Base-by-base conservation (phyloP, 2,797 vertebrate species). In the Anolis apletophallus region DNA sequence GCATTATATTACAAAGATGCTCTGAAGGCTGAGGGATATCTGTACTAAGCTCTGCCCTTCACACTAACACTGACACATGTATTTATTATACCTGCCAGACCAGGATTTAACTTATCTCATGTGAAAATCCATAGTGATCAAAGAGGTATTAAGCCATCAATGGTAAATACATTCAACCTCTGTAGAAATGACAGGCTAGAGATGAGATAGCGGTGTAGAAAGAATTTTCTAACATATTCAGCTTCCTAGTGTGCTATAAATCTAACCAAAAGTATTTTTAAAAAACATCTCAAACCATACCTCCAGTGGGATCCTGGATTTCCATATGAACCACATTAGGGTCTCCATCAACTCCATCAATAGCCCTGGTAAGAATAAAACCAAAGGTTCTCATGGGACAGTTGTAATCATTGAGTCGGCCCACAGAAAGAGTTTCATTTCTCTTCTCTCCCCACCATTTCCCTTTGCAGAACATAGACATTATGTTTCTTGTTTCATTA, bases 291-390 rank as follows among this genome's bases (percentile, higher is more conserved):
- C 86, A 92, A 84, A 21, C 68, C 61, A 88, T 97, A 99, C 99
- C 98, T 98, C 98, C 98, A 93, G 96, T 97, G 7, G 95, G 93
- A 89, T 99, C 98, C 91, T 98, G 98, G 94, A 98, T 97, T 93
- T 99, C 98, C 98, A 99, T 97, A 95, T 99, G 98, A 92, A 99
- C 97, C 93, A 99, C 92, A 93, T 98, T 97, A 68, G 97, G 96
- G 90, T 99, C 97, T 80, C 96, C 88, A 0, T 99, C 98, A 94
- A 98, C 97, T 80, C 96, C 97, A 55, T 97, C 96, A 84, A 99
- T 97, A 19, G 98, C 97, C 99, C 99, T 99, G 95, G 85, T 75
- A 97, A 94, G 13, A 96, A 89, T 1, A 83, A n/a, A 82, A 88
- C 14, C 2, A 73, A 10, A 82, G 77, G 72, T 80, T 89, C 94